Evolutionary conservation across 2,888 invertebrate species (phyloP), one percentile per base, ranked within the genome.

Genomic region (Aporophyla nigra): DNA sequence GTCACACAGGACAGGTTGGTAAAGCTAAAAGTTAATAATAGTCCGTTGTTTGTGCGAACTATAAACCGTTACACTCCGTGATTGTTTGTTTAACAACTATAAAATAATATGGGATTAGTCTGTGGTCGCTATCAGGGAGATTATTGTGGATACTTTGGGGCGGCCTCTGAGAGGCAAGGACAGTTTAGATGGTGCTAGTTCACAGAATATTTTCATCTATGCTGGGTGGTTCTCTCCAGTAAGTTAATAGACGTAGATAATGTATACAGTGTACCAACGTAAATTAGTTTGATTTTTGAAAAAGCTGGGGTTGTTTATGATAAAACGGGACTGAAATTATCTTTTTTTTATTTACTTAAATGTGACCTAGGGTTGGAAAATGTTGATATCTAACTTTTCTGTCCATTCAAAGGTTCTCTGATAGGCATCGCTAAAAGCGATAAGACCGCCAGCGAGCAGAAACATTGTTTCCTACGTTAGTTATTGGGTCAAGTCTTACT

Each of bases 21-120:
- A 70, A 62, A 82, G 74, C 80, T 80, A 80, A 83, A 82, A 84
- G 86, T 88, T 87, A 87, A 88, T 88, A 85, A 80, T 75, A 74
- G 81, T 78, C 71, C 61, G 78, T 82, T 83, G 85, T 87, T 80
- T 87, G 81, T 72, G 66, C 73, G 71, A 73, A 71, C 81, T 79
- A 78, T 87, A 88, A 85, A 80, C 84, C 78, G 78, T 79, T 79
- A 75, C 82, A 76, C 75, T 68, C 62, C 53, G 70, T 70, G 80
- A 82, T 83, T 87, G 86, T 87, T 86, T 82, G 80, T 46, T 71
- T 75, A 83, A 84, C 62, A 74, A 79, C 67, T 83, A 82, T 58
- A 65, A 82, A 74, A 80, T 77, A 77, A 76, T 53, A 40, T 12
- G 56, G 61, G 21, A 53, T 54, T 62, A 71, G 54, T 63, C 49